These are phyloP conservation scores for Pogonomyrmex californicus DNA, from an alignment of 1,140 invertebrate species.

Conservation along the genomic window DNA sequence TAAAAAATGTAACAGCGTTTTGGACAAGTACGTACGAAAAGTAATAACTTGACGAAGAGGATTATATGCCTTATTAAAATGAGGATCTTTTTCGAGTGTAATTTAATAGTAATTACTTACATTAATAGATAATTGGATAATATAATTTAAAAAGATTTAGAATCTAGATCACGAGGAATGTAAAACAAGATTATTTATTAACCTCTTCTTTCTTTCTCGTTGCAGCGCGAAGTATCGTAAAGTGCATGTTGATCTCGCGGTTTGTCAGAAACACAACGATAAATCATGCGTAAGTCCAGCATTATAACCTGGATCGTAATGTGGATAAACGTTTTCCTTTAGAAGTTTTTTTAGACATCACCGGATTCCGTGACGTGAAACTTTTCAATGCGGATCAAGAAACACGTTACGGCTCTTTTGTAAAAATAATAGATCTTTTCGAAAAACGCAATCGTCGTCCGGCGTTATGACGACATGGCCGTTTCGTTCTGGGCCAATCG, in stretches of 20 bases:
- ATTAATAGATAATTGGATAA: neutral
- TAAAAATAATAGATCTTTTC: conserved; percentile 73
- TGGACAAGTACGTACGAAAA: too few species aligned
- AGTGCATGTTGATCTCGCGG: conserved; percentile 13
- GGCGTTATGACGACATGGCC: neutral
- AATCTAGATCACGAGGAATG: neutral
- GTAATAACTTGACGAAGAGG: too few species aligned
- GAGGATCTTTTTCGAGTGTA: too few species aligned
- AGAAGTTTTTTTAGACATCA: neutral
- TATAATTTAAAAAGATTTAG: neutral
- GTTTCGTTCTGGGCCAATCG: neutral
- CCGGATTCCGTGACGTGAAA: conserved; percentile 26
- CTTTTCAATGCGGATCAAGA: conserved; percentile 56
- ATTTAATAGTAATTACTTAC: conserved; percentile 3
- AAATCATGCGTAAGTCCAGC: conserved; percentile 46
- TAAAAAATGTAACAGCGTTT: too few species aligned
- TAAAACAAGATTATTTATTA: neutral
- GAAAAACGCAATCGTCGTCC: conserved; percentile 45
- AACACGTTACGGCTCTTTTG: conserved; percentile 65
- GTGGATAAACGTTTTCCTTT: neutral
- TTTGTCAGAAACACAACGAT: conserved; percentile 11
- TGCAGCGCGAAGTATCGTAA: neutral
- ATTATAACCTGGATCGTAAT: neutral
- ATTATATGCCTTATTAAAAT: too few species aligned
- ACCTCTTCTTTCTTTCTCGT: neutral